A percentile compares a stretch with the other conserved stretches of the same genome.
Evolutionary conservation across 2,888 invertebrate genomes (phyloP).

Genomic region (Polymixis flavicincta): DNA sequence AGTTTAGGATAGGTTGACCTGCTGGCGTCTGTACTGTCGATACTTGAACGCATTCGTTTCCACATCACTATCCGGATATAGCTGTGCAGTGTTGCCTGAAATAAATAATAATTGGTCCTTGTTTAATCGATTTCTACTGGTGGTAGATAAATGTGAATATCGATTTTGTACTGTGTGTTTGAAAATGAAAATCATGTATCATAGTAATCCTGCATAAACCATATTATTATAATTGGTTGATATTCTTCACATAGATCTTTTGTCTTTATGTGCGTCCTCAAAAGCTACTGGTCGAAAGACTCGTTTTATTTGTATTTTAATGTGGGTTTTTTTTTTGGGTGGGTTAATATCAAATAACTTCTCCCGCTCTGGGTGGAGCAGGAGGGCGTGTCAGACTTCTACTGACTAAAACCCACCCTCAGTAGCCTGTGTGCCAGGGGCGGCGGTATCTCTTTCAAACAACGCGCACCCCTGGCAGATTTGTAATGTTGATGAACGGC

Average conservation of each 20-base stretch:
- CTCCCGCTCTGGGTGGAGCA: too few species aligned
- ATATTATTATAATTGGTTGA: neutral
- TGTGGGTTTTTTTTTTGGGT: too few species aligned
- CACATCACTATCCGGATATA: constrained; percentile 27
- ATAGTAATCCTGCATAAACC: neutral
- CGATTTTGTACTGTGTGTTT: neutral
- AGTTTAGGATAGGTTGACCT: too few species aligned
- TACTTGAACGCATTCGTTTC: neutral
- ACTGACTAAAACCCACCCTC: too few species aligned
- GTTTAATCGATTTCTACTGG: neutral
- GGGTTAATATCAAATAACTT: too few species aligned
- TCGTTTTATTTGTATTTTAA: neutral
- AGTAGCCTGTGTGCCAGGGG: too few species aligned
- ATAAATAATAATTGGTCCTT: neutral
- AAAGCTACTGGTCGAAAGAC: neutral
- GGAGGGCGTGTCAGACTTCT: too few species aligned
- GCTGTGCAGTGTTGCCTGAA: constrained; percentile 13
- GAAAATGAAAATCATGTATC: neutral
- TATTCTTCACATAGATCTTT: neutral
- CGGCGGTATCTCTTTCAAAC: too few species aligned
- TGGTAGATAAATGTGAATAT: neutral
- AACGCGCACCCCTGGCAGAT: too few species aligned
- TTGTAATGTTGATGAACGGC: neutral
- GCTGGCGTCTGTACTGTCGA: too few species aligned
- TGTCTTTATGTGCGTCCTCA: neutral